phyloP scores from a whole-genome alignment of 2,113 vertebrate genomes.

The Triplophysa siluroides region DNA sequence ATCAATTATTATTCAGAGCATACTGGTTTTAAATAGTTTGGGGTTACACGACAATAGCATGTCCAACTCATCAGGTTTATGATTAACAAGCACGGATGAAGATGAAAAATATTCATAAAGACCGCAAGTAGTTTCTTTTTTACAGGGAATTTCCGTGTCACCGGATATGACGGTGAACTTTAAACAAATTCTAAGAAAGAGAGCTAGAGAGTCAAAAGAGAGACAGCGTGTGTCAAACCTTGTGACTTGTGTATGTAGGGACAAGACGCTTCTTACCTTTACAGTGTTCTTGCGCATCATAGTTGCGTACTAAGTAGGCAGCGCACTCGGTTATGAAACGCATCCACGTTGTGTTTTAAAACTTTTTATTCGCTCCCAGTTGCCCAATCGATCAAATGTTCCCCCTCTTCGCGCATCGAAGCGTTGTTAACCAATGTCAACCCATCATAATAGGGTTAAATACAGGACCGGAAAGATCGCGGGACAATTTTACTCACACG shows the following conservation, averaged over 20 bases:
- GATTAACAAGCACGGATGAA: neutral
- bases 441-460: neutral
- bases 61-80: neutral
- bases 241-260: no score
- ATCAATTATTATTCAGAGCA: neutral
- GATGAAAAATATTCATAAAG: no score
- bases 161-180: conserved; percentile 22
- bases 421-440: neutral
- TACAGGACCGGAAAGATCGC: neutral
- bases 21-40: neutral
- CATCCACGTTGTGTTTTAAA: neutral
- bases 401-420: neutral
- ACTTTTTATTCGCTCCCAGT: neutral
- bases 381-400: neutral
- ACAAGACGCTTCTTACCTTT: no score
- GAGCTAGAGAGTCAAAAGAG: neutral
- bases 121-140: conserved; percentile 8
- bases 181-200: conserved; percentile 25
- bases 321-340: neutral
- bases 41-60: neutral
- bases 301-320: neutral
- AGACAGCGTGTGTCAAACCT: no score
- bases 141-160: conserved; percentile 17
- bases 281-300: neutral
- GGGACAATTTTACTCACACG: neutral